A percentile compares a stretch with the other conserved stretches of the same genome.
Conservation (phyloP, 2,797 vertebrate species). For the Sebastiscus albofasciatus region DNA sequence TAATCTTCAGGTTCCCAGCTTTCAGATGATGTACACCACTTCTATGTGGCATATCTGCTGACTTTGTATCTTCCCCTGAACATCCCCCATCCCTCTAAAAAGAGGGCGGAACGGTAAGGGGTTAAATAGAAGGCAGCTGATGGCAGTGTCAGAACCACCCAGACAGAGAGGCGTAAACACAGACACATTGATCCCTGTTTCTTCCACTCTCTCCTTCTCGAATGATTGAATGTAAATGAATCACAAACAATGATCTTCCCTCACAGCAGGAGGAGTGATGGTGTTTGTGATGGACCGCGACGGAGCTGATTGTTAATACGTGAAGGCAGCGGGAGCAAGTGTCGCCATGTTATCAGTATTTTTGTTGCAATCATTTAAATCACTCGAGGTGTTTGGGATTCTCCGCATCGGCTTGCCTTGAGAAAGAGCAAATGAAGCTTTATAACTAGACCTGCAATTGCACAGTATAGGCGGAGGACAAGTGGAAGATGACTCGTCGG, state of each 20-base stretch:
- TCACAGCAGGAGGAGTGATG: constrained; percentile 32
- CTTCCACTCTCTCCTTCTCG: constrained; percentile 5
- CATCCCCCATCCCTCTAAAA: not conserved
- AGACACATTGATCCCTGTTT: constrained; percentile 23
- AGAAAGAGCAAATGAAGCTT: constrained; percentile 36
- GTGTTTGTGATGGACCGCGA: constrained; percentile 18
- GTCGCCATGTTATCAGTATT: not conserved
- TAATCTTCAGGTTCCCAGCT: too few relatives aligned
- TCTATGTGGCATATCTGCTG: too few relatives aligned
- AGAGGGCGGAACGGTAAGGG: not conserved
- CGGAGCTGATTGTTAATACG: constrained; percentile 26
- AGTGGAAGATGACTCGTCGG: constrained; percentile 16
- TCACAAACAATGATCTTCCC: constrained; percentile 33
- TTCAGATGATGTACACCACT: too few relatives aligned
- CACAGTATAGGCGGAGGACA: constrained; percentile 2
- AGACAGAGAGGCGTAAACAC: constrained; percentile 24
- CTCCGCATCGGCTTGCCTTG: not conserved
- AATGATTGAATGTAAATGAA: constrained; percentile 48
- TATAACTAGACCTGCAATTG: constrained; percentile 7
- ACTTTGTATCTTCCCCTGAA: too few relatives aligned
- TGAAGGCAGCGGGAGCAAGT: constrained; percentile 20
- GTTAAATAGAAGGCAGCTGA: not conserved
- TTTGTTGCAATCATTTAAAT: constrained; percentile 38
- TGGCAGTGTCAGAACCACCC: not conserved
- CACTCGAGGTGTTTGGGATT: not conserved